phyloP scores from a whole-genome alignment of 1,140 invertebrate species.

The Whitmania pigra region DNA sequence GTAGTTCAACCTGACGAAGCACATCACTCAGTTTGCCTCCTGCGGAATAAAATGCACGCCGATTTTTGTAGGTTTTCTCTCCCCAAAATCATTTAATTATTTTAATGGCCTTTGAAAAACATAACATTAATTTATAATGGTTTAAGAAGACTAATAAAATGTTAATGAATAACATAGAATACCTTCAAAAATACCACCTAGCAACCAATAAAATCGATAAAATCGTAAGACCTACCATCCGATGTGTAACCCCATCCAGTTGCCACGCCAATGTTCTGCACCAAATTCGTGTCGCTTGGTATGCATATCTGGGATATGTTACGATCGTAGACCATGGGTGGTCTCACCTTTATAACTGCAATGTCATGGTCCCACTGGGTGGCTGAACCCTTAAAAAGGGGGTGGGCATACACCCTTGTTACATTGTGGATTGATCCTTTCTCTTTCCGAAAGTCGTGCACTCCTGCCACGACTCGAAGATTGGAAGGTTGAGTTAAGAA shows the following conservation, averaged over 20 bases:
- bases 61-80: too few relatives aligned
- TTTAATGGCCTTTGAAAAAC: background rate
- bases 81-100: background rate
- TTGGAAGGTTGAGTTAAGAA: too few relatives aligned
- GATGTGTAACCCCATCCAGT: constrained; percentile 19
- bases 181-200: background rate
- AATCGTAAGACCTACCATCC: too few relatives aligned
- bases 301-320: constrained; percentile 54
- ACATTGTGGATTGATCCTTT: background rate
- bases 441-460: background rate
- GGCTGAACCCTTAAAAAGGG: constrained; percentile 20
- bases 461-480: background rate
- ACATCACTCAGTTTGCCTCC: constrained; percentile 6
- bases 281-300: constrained; percentile 35
- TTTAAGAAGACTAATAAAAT: too few relatives aligned
- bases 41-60: background rate
- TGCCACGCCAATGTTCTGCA: background rate
- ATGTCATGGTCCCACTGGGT: constrained; percentile 47
- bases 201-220: too few relatives aligned
- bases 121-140: too few relatives aligned
- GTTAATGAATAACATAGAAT: background rate
- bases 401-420: background rate
- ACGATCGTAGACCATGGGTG: constrained; percentile 44
- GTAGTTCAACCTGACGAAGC: background rate
- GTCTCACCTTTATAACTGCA: constrained; percentile 44